Percentiles rank a stretch among this genome's conserved stretches.
Evolutionary conservation across 2,888 invertebrate genomes (phyloP).

Genomic region (Gasteruption jaculator): DNA sequence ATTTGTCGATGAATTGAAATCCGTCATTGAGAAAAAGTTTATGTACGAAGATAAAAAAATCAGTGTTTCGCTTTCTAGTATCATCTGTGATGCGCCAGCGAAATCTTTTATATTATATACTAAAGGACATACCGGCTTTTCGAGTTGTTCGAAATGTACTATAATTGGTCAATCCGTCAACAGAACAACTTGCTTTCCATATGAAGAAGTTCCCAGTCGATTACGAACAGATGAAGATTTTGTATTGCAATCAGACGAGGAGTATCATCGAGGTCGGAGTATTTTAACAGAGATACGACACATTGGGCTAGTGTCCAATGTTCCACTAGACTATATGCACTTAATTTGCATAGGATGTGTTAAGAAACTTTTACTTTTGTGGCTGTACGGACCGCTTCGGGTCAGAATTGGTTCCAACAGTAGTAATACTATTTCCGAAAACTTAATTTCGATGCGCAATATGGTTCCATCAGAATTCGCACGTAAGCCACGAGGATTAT

Average conservation of each 20-base stretch:
- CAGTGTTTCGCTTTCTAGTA: constrained; percentile 8
- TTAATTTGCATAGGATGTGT: constrained; percentile 34
- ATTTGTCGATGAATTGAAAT: constrained; percentile 9
- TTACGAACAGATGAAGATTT: constrained; percentile 21
- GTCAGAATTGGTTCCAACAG: not conserved
- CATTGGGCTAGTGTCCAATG: constrained; percentile 32
- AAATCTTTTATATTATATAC: constrained; percentile 17
- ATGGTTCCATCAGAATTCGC: constrained; percentile 27
- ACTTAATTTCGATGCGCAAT: constrained; percentile 7
- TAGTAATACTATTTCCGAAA: constrained; percentile 3
- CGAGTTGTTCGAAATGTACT: constrained; percentile 24
- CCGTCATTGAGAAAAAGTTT: constrained; percentile 4
- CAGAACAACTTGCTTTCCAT: constrained; percentile 18
- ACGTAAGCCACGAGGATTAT: constrained; percentile 29
- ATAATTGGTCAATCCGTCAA: constrained; percentile 16
- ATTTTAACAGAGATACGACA: constrained; percentile 28
- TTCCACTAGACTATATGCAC: constrained; percentile 33
- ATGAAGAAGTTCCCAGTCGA: not conserved
- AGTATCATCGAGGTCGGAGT: constrained; percentile 15
- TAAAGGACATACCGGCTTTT: constrained; percentile 21
- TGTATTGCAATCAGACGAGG: constrained; percentile 1
- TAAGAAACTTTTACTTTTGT: constrained; percentile 29
- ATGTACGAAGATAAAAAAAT: not conserved
- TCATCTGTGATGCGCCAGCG: constrained; percentile 22
- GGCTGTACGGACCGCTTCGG: constrained; percentile 25